Base-by-base conservation (phyloP, 2,113 vertebrate species). In the Synodontis membranacea region DNA sequence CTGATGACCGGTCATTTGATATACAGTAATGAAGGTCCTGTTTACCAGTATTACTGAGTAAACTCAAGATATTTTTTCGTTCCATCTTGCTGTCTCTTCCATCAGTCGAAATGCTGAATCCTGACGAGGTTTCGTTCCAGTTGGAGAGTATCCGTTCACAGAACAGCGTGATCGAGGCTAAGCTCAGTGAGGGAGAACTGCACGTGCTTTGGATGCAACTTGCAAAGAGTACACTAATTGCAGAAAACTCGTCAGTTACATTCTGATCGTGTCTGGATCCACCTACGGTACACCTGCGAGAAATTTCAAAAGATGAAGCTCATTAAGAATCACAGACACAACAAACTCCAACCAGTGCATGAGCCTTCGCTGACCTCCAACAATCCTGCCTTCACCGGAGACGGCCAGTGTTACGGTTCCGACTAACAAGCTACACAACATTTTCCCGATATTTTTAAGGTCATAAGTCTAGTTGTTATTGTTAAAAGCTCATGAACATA, bases 241-340 rank as follows among this genome's bases (percentile, higher is more conserved):
- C 42, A 15, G 42, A 46, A 46, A 75, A 46, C 25, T 2, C 46
- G 68, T 42, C 42, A n/a, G 15, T 75, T 75, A 75, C 23, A n/a
- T 28, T 78, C 50, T 76, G 44, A 76, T 76, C 74, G 9, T 76
- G 44, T 48, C 46, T 46, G 39, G 70, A 74, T 46, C 23, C 42
- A 46, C 25, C 25, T 62, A 60, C 5, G n/a, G n/a, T n/a, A 44
- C 28, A 78, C 74, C 72, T 23, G 46, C 1, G 46, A 50, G 46
- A 46, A 50, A 17, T 23, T 79, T 52, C 46, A 52, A 79, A 79
- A 52, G 74, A 76, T 31, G 44, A 76, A 76, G 28, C 74, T 76
- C 74, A 50, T 78, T 78, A 78, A 78, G 25, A 50, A 78, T 50
- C 46, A 31, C 44, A 11, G 17, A 31, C 50, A 54, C 76, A 10